phyloP scores from a whole-genome alignment of 2,888 invertebrate genomes.

The Taphrorychus bicolor region DNA sequence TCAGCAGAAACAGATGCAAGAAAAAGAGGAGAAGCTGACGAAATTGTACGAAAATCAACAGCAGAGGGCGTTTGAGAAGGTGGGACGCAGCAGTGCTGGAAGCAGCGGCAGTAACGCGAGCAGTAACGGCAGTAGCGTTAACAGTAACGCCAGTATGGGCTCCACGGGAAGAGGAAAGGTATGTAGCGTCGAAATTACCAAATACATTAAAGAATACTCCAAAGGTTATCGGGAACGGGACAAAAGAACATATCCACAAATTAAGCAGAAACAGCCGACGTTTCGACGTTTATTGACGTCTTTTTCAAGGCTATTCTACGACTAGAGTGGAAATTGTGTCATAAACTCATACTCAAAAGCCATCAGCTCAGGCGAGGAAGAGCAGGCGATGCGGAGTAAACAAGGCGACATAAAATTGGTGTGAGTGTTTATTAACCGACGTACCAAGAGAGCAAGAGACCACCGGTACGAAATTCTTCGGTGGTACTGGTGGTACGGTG shows the following conservation, averaged over 20 bases:
- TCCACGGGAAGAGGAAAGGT: slow-evolving; percentile 50
- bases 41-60: slow-evolving; percentile 74
- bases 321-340: too few species aligned
- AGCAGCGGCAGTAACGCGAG: slow-evolving; percentile 41
- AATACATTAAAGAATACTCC: not conserved
- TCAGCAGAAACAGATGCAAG: slow-evolving; percentile 82
- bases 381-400: too few species aligned
- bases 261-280: too few species aligned
- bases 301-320: too few species aligned
- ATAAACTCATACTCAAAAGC: too few species aligned
- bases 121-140: slow-evolving; percentile 59
- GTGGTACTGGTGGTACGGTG: too few species aligned
- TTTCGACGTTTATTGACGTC: too few species aligned
- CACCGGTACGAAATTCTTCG: too few species aligned
- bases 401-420: too few species aligned
- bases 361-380: too few species aligned
- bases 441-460: too few species aligned
- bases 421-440: too few species aligned
- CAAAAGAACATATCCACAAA: not conserved
- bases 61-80: slow-evolving; percentile 68
- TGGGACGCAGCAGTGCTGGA: slow-evolving; percentile 63
- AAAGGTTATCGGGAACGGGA: not conserved
- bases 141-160: slow-evolving; percentile 23
- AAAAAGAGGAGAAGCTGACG: slow-evolving; percentile 79
- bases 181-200: not conserved